Evolutionary conservation across 1,140 invertebrate species (phyloP).

Genomic region (Scaptomyza hsui): DNA sequence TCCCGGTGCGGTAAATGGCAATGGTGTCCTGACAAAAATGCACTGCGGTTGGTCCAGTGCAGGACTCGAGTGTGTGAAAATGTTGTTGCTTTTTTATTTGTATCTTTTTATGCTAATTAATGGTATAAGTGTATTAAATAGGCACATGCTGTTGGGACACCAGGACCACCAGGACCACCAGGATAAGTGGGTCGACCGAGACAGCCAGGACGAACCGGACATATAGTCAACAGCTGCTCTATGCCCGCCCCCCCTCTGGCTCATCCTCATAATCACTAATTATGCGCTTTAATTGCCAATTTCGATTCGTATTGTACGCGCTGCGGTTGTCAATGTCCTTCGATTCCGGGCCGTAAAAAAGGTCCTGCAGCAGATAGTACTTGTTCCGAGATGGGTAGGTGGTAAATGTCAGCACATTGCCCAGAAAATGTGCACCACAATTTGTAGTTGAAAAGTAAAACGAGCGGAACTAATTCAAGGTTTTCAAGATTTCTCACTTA

Average conservation of each 20-base stretch:
- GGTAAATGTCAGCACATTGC: constrained; percentile 28
- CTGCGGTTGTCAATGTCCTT: constrained; percentile 35
- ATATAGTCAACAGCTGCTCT: constrained; percentile 3
- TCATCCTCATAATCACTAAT: constrained; percentile 44
- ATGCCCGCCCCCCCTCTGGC: background rate
- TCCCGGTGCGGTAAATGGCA: constrained; percentile 46
- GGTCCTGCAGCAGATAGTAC: background rate
- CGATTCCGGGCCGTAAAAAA: constrained; percentile 16
- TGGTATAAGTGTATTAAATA: constrained; percentile 54
- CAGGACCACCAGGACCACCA: constrained; percentile 11
- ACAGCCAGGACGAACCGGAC: background rate
- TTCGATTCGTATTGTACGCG: constrained; percentile 27
- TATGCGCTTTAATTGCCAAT: constrained; percentile 54
- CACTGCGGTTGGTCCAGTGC: constrained; percentile 50
- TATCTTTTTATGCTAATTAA: constrained; percentile 76
- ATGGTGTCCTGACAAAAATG: constrained; percentile 33
- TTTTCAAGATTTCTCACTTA: too few relatives aligned
- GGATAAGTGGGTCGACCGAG: background rate
- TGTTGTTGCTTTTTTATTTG: constrained; percentile 85
- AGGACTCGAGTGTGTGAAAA: constrained; percentile 84
- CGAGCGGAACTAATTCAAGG: constrained; percentile 21
- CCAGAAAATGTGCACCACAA: background rate
- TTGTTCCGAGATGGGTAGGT: constrained; percentile 6
- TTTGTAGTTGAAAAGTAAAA: background rate
- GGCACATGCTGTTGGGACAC: constrained; percentile 44